A percentile compares a stretch with the other conserved stretches of the same genome.
phyloP scores from a whole-genome alignment of 2,888 invertebrate species.

The Unio pictorum region DNA sequence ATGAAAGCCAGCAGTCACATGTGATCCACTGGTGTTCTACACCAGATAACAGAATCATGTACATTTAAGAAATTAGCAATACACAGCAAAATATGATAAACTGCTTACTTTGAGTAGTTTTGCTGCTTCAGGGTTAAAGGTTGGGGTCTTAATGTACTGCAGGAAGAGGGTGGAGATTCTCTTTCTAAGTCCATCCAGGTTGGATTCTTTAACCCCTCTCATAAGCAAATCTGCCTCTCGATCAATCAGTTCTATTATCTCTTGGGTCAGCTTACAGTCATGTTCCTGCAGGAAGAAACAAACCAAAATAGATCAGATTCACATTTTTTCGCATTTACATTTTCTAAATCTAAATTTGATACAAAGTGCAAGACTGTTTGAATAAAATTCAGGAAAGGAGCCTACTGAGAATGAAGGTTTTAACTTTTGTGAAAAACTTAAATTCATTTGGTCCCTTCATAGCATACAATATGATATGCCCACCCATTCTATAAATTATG shows the following conservation, averaged over 20 bases:
- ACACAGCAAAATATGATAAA: not conserved
- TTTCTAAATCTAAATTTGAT: too few relatives aligned
- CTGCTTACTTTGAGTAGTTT: slow-evolving; percentile 66
- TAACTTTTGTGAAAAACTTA: too few relatives aligned
- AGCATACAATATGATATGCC: too few relatives aligned
- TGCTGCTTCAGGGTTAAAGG: slow-evolving; percentile 72
- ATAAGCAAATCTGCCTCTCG: slow-evolving; percentile 82
- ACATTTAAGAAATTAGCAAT: too few relatives aligned
- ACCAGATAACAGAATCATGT: too few relatives aligned
- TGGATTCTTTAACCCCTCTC: slow-evolving; percentile 76
- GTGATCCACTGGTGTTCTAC: too few relatives aligned
- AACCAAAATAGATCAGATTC: not conserved
- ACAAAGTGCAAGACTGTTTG: too few relatives aligned
- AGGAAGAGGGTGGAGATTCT: slow-evolving; percentile 77
- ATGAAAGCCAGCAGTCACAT: too few relatives aligned
- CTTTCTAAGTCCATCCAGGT: slow-evolving; percentile 79
- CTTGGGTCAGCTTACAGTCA: slow-evolving; percentile 71
- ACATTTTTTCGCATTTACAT: not conserved
- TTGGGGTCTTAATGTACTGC: slow-evolving; percentile 72
- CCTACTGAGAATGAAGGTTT: too few relatives aligned
- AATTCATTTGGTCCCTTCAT: too few relatives aligned
- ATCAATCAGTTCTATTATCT: slow-evolving; percentile 79
- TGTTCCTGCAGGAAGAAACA: slow-evolving; percentile 65
- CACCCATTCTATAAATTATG: too few relatives aligned
- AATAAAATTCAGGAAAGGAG: too few relatives aligned